A percentile compares a stretch with the other conserved stretches of the same genome.
Evolutionary conservation across 2,797 vertebrate genomes (phyloP).

Genomic region (Gallirallus australis): DNA sequence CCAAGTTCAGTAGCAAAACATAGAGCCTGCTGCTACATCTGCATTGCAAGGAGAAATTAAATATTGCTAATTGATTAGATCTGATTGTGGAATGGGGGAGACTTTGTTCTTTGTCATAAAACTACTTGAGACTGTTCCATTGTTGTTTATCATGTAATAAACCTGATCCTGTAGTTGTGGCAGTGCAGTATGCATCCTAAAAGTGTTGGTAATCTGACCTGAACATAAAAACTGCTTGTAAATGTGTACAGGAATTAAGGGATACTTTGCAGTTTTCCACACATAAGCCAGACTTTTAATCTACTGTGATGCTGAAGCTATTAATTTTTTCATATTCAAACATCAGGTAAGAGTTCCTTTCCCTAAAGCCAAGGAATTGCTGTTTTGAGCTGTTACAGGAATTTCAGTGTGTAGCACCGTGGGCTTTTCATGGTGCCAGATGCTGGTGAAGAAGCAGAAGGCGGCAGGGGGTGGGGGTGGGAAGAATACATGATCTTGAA

Average conservation of each 20-base stretch:
- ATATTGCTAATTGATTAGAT: not conserved
- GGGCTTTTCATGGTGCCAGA: not conserved
- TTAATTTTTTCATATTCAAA: conserved; percentile 18
- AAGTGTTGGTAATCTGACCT: not conserved
- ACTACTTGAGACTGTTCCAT: not conserved
- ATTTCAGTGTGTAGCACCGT: not conserved
- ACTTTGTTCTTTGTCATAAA: not conserved
- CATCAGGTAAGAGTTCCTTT: not conserved
- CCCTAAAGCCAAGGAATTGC: not conserved
- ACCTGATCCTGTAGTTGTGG: not conserved
- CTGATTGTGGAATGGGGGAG: not conserved
- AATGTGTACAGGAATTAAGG: not conserved
- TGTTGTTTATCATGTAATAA: not conserved
- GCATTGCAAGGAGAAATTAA: not conserved
- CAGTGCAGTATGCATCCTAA: not conserved
- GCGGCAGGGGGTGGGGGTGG: too few species aligned
- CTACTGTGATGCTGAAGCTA: not conserved
- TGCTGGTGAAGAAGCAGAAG: not conserved
- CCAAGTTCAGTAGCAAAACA: not conserved
- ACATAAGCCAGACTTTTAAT: not conserved
- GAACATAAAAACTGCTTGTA: not conserved
- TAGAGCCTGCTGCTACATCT: not conserved
- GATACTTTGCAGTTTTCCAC: not conserved
- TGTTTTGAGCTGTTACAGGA: not conserved
- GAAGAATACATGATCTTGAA: not conserved